Conservation (phyloP, 2,797 vertebrate genomes). For the Vespertilio murinus region DNA sequence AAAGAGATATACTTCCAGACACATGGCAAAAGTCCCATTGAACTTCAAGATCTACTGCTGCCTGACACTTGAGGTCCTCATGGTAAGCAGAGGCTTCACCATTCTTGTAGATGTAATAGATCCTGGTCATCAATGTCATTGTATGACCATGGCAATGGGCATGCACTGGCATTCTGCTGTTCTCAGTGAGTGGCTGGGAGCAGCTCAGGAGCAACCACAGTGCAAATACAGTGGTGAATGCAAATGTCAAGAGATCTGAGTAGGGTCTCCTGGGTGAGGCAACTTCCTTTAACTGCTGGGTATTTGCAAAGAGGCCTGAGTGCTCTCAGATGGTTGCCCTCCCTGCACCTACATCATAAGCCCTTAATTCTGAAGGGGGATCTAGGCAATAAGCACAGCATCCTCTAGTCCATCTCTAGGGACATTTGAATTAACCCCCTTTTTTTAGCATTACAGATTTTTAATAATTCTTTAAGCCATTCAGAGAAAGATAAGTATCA, state of each 20-base stretch:
- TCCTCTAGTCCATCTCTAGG: not conserved
- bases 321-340: not conserved
- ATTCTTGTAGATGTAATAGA: too few relatives aligned
- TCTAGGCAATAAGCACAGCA: not conserved
- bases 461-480: too few relatives aligned
- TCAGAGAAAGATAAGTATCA: too few relatives aligned
- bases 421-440: too few relatives aligned
- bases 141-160: too few relatives aligned
- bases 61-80: not conserved
- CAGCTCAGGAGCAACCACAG: too few relatives aligned
- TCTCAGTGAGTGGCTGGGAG: too few relatives aligned
- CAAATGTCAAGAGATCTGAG: not conserved
- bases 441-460: too few relatives aligned
- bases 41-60: not conserved
- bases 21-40: not conserved
- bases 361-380: not conserved
- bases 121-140: too few relatives aligned
- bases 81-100: not conserved
- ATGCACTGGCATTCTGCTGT: too few relatives aligned
- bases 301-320: not conserved
- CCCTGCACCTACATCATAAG: not conserved
- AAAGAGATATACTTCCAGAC: not conserved
- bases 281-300: not conserved
- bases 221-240: too few relatives aligned
- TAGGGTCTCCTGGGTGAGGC: not conserved